Conservation (phyloP, 2,797 vertebrate genomes). For the Gymnothorax reevesii region DNA sequence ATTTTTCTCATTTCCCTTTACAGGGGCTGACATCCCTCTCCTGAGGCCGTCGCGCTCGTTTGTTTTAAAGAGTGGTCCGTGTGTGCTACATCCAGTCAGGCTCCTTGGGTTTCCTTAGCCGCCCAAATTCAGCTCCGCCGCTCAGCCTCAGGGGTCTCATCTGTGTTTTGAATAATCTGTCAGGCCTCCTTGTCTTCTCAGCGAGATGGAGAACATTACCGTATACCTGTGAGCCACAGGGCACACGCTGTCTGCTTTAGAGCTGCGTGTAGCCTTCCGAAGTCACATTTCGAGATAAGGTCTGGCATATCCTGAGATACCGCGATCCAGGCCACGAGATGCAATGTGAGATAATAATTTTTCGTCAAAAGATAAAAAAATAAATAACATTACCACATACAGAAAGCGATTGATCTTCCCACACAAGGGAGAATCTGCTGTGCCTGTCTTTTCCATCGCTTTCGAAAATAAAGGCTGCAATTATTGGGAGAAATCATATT, state of each 20-base stretch:
- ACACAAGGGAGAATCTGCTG: neutral
- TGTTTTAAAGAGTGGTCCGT: conserved; percentile 36
- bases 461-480: neutral
- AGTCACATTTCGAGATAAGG: neutral
- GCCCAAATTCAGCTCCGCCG: neutral
- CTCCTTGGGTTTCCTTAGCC: conserved; percentile 17
- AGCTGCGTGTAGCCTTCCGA: neutral
- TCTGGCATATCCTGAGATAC: neutral
- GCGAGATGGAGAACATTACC: conserved; percentile 11
- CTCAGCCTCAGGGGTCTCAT: neutral
- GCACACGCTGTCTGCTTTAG: neutral
- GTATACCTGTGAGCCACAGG: neutral
- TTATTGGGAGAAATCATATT: neutral
- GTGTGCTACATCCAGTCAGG: conserved; percentile 33
- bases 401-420: neutral
- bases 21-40: conserved; percentile 30
- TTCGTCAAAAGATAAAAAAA: neutral
- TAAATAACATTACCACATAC: neutral
- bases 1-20: conserved; percentile 26
- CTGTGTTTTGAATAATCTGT: conserved; percentile 10
- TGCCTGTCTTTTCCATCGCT: neutral
- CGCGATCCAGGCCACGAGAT: neutral
- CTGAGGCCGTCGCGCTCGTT: conserved; percentile 33
- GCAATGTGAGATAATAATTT: neutral
- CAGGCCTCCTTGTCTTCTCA: neutral